Conservation (phyloP, 2,797 vertebrate genomes). For the Epinephelus malabaricus region DNA sequence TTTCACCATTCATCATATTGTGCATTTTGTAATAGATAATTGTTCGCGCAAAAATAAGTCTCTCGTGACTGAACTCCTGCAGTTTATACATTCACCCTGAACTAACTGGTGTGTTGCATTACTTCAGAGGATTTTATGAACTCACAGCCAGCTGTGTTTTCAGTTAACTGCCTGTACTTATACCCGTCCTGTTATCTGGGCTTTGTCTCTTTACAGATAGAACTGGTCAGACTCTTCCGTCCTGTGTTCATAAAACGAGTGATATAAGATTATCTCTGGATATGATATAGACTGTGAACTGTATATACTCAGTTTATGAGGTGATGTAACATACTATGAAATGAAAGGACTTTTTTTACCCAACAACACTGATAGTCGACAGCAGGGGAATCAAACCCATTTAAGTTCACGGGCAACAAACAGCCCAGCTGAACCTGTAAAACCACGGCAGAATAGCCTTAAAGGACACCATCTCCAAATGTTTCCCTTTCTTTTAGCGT, state of each 20-base stretch:
- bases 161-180: neutral
- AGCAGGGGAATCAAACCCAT: neutral
- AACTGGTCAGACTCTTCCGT: conserved; percentile 13
- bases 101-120: neutral
- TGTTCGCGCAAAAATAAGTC: no score
- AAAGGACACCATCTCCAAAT: no score
- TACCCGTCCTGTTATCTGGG: conserved; percentile 24
- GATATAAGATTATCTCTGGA: neutral
- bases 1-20: no score
- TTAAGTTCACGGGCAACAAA: no score
- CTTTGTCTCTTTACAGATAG: neutral
- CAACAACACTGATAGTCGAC: neutral
- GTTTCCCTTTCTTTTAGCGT: no score
- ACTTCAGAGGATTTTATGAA: neutral
- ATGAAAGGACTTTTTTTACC: neutral
- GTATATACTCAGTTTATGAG: neutral
- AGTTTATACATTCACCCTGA: no score
- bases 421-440: no score
- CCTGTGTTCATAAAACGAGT: neutral
- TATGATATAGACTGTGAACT: neutral
- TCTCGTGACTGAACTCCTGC: no score
- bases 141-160: neutral
- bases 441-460: no score
- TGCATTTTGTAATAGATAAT: no score
- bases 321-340: neutral